These are phyloP conservation scores for Tinea pellionella DNA, from an alignment of 2,888 invertebrate species.

Conservation along the genomic window DNA sequence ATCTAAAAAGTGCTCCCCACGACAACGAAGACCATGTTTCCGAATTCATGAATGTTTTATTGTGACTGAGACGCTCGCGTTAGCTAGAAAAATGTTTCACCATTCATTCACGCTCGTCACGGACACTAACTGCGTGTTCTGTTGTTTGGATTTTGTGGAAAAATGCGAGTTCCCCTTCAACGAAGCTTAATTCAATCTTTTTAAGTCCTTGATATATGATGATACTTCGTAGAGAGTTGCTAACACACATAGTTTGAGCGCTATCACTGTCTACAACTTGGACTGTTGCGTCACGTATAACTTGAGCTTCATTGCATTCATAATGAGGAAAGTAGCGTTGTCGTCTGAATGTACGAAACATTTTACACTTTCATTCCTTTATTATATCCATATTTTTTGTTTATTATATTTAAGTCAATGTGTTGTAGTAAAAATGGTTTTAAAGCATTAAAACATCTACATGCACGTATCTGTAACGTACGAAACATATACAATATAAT, in stretches of 20 bases:
- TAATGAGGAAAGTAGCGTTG: neutral
- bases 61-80: constrained; percentile 45
- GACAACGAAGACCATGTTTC: neutral
- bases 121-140: constrained; percentile 58
- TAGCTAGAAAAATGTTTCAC: constrained; percentile 56
- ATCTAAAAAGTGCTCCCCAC: neutral
- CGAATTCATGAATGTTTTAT: constrained; percentile 63
- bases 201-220: constrained; percentile 15
- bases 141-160: constrained; percentile 55
- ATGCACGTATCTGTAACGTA: no score
- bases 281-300: neutral
- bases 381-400: no score
- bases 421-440: no score
- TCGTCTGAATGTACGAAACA: neutral
- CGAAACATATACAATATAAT: no score
- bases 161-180: constrained; percentile 36
- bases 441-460: no score
- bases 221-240: neutral
- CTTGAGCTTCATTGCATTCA: neutral
- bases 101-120: constrained; percentile 61
- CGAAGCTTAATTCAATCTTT: constrained; percentile 15
- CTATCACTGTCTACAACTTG: constrained; percentile 1
- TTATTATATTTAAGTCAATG: no score
- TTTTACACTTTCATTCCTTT: no score
- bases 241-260: constrained; percentile 1